Base-by-base conservation (phyloP, 1,140 invertebrate species). In the Lepidurus packardi region DNA sequence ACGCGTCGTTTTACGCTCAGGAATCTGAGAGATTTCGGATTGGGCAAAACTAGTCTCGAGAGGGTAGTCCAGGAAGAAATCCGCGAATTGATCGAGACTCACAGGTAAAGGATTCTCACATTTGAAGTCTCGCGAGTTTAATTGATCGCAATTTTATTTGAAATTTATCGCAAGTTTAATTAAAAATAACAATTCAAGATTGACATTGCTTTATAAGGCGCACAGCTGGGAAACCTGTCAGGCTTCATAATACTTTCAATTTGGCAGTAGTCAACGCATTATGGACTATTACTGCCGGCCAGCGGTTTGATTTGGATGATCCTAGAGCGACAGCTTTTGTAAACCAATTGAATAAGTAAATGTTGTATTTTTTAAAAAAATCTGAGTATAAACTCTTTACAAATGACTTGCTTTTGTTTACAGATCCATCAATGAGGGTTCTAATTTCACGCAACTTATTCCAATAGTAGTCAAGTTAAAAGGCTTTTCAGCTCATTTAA, bases 11-110 rank as follows among this genome's bases (percentile, higher is more conserved):
- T 91, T 53, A 87, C 88, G 0, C 81, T 91, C 75, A 86, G 86
- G 73, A 88, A 90, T 83, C 81, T 92, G 5, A 87, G 87, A 65
- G 85, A 85, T 24, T 90, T 91, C 77, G 91, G 91, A 0, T 88
- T 89, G 21, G 89, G 89, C 1, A 87, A 88, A 9, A 83, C 85
- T n/a, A 81, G 82, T 10, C 91, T 92, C 89, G 87, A 89, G 53
- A 81, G 84, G 7, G 84, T 86, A 45, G 86, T 92, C n/a, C 82
- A 81, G 3, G 82, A 87, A n/a, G 91, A 92, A 84, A 87, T 88
- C 16, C 80, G 83, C 76, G 83, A 87, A 42, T 82, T 92, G 0
- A 82, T 90, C 9, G 24, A 42, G 4, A 16, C 41, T 7, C 42
- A 77, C 42, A 78, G 45, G 73, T 77, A 42, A 16, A 77, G 21